phyloP scores from a whole-genome alignment of 2,113 vertebrate genomes.

The Tyto alba region DNA sequence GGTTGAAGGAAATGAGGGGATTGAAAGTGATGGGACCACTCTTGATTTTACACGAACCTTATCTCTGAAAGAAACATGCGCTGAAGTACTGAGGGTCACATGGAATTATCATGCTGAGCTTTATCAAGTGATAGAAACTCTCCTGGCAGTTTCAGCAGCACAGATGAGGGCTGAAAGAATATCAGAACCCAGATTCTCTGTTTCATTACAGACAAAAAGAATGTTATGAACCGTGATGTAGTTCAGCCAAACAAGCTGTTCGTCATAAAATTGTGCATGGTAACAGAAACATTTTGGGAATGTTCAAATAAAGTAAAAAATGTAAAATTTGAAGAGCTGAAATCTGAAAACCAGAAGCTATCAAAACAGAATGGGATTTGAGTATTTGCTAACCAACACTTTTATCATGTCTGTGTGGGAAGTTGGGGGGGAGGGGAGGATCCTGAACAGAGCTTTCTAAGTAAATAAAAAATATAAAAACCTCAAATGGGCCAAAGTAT shows the following conservation, averaged over 20 bases:
- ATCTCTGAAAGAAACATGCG: background rate
- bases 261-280: background rate
- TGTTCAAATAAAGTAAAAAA: background rate
- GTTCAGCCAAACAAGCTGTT: background rate
- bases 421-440: accelerated
- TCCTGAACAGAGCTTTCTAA: background rate
- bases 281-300: background rate
- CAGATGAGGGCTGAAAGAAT: background rate
- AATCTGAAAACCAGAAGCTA: background rate
- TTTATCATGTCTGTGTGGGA: accelerated
- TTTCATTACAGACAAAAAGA: background rate
- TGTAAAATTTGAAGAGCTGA: background rate
- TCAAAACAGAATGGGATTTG: background rate
- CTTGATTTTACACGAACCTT: accelerated
- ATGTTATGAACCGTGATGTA: background rate
- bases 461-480: background rate
- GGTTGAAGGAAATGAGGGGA: background rate
- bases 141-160: background rate
- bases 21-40: background rate
- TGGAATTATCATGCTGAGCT: background rate
- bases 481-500: accelerated
- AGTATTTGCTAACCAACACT: background rate
- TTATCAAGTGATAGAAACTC: background rate
- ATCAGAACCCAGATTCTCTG: accelerated
- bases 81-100: background rate